Evolutionary conservation across 2,113 vertebrate species (phyloP), one percentile per base, ranked within the genome.

Genomic region (Mustela nigripes): DNA sequence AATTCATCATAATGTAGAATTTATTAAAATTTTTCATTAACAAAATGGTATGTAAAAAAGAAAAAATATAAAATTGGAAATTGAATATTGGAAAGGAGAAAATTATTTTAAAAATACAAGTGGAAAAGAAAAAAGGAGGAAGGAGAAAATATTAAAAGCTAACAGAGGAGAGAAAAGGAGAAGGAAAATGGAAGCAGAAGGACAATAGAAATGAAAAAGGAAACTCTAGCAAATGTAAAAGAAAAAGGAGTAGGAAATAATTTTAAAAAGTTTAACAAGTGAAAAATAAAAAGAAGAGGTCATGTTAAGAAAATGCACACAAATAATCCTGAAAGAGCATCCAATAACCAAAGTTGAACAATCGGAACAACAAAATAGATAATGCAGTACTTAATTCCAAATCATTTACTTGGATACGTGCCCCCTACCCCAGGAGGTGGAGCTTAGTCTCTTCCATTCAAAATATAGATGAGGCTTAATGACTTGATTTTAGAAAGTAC

Each of bases 211-310:
- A 80, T 85, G 21, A 89, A 81, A 65, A 83, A 91, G 39, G 39
- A 89, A 88, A 82, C 45, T 56, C 19, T 82, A 95, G 12, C 5
- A 92, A 67, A 74, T 63, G 11, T 81, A 60, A 92, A 81, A 88
- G n/a, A 92, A 79, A 69, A 76, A 82, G 84, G 62, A 69, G 33
- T 15, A 80, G 16, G 24, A 92, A 81, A 60, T 56, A 48, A 63
- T 86, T 84, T 91, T 71, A 6, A 12, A 81, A 95, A 89, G 36
- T 85, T 74, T 97, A 84, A 80, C 16, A 39, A 91, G 4, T 95
- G 24, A 36, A 89, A 89, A 89, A 79, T 18, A 21, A 58, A 73
- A 93, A 42, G 0, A 80, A 67, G 0, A 4, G 56, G 33, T 14
- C 11, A 63, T 78, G 50, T 42, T 10, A 96, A 89, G 26, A 69